Conservation (phyloP, 2,797 vertebrate genomes). For the Falco cherrug region DNA sequence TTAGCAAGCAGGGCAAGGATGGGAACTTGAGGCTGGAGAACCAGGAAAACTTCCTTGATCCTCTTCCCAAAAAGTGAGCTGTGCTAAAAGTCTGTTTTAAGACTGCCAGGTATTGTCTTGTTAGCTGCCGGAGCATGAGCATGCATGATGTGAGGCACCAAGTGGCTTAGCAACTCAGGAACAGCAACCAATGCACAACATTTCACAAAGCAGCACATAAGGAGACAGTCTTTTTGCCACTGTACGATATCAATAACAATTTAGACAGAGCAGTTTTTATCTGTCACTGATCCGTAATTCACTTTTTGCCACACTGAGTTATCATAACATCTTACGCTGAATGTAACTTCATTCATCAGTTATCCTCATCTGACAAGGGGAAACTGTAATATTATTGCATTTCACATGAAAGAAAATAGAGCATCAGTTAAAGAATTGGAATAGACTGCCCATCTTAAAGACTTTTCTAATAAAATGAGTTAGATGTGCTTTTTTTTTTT, state of each 20-base stretch:
- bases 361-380: neutral
- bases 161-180: neutral
- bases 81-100: neutral
- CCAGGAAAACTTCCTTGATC: neutral
- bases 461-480: neutral
- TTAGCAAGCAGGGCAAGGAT: neutral
- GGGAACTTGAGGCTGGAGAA: neutral
- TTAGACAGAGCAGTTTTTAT: neutral
- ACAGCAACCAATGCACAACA: neutral
- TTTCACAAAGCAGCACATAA: neutral
- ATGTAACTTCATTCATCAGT: neutral
- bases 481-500: neutral
- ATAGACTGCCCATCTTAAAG: neutral
- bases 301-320: neutral
- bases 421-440: neutral
- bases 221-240: neutral
- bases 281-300: neutral
- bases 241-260: fast-evolving
- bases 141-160: neutral
- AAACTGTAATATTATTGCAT: neutral
- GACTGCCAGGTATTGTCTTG: neutral
- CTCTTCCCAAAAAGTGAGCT: neutral
- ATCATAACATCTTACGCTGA: neutral
- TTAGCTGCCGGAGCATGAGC: neutral
- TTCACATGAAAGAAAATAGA: neutral